Percentiles rank a stretch among this genome's conserved stretches.
phyloP scores from a whole-genome alignment of 2,888 invertebrate genomes.

The Griposia aprilina region DNA sequence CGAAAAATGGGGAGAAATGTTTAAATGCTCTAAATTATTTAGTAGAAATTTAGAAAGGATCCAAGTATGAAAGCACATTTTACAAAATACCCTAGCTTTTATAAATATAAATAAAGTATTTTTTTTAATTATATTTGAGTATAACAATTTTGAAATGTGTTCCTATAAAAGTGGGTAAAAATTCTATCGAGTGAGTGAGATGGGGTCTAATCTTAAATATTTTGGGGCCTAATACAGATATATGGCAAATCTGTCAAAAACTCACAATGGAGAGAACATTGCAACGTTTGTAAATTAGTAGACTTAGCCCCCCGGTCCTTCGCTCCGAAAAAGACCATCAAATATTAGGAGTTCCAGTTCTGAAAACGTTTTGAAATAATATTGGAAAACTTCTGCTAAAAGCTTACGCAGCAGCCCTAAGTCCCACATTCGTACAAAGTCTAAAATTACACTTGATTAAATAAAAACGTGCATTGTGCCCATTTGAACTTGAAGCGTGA shows the following conservation, averaged over 20 bases:
- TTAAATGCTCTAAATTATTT: neutral
- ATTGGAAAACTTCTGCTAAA: neutral
- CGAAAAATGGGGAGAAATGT: neutral
- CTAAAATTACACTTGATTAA: conserved; percentile 67
- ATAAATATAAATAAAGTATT: too few relatives aligned
- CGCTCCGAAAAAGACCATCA: too few relatives aligned
- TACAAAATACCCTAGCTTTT: neutral
- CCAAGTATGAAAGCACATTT: neutral
- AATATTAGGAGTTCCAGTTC: neutral
- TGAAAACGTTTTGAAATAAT: neutral
- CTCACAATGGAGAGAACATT: too few relatives aligned
- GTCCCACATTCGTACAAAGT: conserved; percentile 41
- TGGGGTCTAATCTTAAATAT: neutral
- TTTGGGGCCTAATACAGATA: neutral
- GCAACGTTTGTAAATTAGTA: too few relatives aligned
- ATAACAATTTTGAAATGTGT: neutral
- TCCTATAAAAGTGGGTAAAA: neutral
- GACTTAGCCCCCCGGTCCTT: too few relatives aligned
- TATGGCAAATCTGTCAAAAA: too few relatives aligned
- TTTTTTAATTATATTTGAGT: neutral
- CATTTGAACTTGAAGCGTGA: conserved; percentile 45
- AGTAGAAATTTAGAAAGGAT: neutral
- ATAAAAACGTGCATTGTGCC: conserved; percentile 59
- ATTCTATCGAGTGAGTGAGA: too few relatives aligned
- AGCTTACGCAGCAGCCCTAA: conserved; percentile 42